Evolutionary conservation across 2,888 invertebrate genomes (phyloP), one percentile per base, ranked within the genome.

Genomic region (Schrankia costaestrigalis): DNA sequence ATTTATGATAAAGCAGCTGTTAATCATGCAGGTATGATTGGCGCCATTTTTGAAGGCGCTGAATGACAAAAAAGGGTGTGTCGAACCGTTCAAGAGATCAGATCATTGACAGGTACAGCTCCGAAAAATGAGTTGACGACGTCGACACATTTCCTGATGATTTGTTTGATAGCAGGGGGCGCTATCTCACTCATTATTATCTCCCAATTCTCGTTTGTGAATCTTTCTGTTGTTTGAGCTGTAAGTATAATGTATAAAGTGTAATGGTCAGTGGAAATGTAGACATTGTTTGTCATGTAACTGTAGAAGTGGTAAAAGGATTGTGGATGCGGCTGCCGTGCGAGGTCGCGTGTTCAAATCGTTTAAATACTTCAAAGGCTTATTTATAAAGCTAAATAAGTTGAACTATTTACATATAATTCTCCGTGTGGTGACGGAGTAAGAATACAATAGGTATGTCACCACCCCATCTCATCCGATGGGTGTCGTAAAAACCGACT

Each of bases 151-250:
- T 65, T 74, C 41, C 56, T 52, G 49, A 86, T 80, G 48, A 89
- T 76, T 41, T 78, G 69, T 29, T 80, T 72, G 45, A 89, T 61
- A 21, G 83, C 84, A 0, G 82, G 77, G 1, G 86, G 83, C 0
- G 87, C 87, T 19, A 89, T 80, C 55, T 89, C 89, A 25, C 67
- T 64, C 78, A 89, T 88, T 37, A 89, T 86, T 2, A 83, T 55
- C 36, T 63, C 65, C 87, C 86, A 88, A 62, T 81, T 88, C 27
- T 84, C 78, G 56, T 89, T 89, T n/a, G 78, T 52, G 59, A 89
- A 88, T 45, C 54, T 68, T 50, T 74, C 58, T 22, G 87, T 87
- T 0, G 81, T 78, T 40, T 79, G 74, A 11, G 81, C 89, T 88
- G 83, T 44, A 83, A 82, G 39, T 31, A 47, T 54, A 44, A 28